Percentiles rank a stretch among this genome's conserved stretches.
Conservation (phyloP, 2,888 invertebrate species). For the Colletes collaris region DNA sequence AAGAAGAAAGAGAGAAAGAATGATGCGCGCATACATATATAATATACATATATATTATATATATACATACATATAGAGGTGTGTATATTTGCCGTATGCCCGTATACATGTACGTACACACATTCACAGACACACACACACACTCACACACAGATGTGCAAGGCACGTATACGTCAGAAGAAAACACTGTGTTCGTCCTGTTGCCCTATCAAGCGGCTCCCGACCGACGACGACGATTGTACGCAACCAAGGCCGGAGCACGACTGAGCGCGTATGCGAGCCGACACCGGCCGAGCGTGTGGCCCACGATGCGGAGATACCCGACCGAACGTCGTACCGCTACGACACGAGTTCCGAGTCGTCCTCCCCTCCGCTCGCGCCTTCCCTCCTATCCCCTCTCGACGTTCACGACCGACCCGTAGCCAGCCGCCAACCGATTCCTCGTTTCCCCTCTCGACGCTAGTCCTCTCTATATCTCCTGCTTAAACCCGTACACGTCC, state of each 20-base stretch:
- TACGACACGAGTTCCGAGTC: conserved; percentile 73
- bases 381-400: background rate
- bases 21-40: background rate
- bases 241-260: conserved; percentile 74
- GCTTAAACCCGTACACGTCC: conserved; percentile 63
- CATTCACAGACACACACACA: conserved; percentile 3
- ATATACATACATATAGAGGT: background rate
- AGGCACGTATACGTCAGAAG: conserved; percentile 16
- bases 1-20: conserved; percentile 3
- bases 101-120: background rate
- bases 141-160: background rate
- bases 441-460: conserved; percentile 31
- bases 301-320: conserved; percentile 67
- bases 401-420: conserved; percentile 19
- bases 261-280: conserved; percentile 73
- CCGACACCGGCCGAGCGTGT: conserved; percentile 70
- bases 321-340: conserved; percentile 72
- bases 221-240: conserved; percentile 46
- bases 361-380: conserved; percentile 50
- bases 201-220: background rate
- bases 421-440: conserved; percentile 10
- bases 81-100: background rate
- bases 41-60: background rate
- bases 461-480: conserved; percentile 25
- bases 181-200: conserved; percentile 33